Base-by-base conservation (phyloP, 2,113 vertebrate genomes). In the Pachypanchax playfairii region DNA sequence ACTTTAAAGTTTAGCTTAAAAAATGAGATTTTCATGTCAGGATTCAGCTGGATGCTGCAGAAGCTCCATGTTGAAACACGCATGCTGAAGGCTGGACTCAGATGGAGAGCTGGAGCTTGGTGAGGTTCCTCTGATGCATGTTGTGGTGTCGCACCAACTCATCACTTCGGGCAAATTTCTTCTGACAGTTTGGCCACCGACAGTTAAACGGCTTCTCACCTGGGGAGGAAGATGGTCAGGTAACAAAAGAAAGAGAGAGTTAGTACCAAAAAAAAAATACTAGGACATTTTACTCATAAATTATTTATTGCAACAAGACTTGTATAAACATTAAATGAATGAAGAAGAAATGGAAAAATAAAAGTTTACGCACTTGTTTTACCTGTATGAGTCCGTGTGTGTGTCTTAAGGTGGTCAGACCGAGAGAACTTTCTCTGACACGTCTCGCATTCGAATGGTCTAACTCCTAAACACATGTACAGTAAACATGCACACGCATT, bases 351-450 rank as follows among this genome's bases (percentile, higher is more conserved):
- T 89, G 84, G 91, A 95, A 98, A 94, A 91, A 95, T 86, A 86
- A 87, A 98, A 97, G 93, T 95, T 96, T 99, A 99, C 97, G 97
- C 97, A 99, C 97, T 99, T 99, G 97, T 98, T 99, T 99, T 99
- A 99, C 97, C 97, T 99, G 97, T 99, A 98, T 99, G 97, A 98
- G 97, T 99, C 97, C 97, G 95, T 93, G 95, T 99, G 94, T 99
- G 97, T 86, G 96, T 98, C 95, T 99, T 99, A 94, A 99, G 95
- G 53, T 98, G 97, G 90, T 99, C 96, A 84, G 97, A 99, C 81
- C 96, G 94, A 89, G 97, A 98, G 90, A 99, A 99, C 89, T 99
- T 97, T 95, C 96, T 96, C 92, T 99, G 95, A 93, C 97, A 99
- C 91, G 96, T 99, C 96, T 98, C 97, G 88, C 96, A 99, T 87